phyloP scores from a whole-genome alignment of 2,888 invertebrate genomes.

The Drosophila recens region DNA sequence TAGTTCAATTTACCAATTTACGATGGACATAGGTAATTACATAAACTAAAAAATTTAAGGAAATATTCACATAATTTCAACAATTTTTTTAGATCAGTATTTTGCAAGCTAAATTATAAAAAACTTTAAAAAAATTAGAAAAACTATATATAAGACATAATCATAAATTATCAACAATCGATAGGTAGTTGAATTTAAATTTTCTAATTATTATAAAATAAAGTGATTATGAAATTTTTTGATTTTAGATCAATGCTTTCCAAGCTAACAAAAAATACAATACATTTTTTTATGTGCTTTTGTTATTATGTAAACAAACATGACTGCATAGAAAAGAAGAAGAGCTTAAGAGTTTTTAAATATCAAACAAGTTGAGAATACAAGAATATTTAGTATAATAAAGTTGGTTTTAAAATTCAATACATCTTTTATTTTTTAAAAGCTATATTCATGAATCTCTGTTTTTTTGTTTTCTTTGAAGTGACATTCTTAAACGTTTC shows the following conservation, averaged over 20 bases:
- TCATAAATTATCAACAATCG: not conserved
- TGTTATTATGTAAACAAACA: no score
- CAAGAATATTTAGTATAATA: not conserved
- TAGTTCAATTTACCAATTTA: constrained; percentile 17
- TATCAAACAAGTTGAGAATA: no score
- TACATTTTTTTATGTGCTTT: not conserved
- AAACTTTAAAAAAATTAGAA: no score
- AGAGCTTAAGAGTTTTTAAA: no score
- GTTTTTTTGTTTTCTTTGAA: not conserved
- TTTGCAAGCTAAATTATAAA: no score
- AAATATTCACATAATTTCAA: not conserved
- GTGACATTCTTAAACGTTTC: not conserved
- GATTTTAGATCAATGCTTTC: not conserved
- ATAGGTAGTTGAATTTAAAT: not conserved
- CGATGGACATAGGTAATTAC: constrained; percentile 3
- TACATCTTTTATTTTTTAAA: not conserved
- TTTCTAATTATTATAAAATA: not conserved
- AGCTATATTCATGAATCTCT: not conserved
- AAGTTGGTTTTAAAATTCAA: not conserved
- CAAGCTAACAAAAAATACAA: not conserved
- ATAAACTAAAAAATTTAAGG: not conserved
- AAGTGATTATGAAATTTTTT: not conserved
- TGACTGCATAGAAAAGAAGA: no score
- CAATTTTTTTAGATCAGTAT: not conserved
- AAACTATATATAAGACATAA: no score